Evolutionary conservation across 2,113 vertebrate genomes (phyloP).

Genomic region (Cepphus grylle): DNA sequence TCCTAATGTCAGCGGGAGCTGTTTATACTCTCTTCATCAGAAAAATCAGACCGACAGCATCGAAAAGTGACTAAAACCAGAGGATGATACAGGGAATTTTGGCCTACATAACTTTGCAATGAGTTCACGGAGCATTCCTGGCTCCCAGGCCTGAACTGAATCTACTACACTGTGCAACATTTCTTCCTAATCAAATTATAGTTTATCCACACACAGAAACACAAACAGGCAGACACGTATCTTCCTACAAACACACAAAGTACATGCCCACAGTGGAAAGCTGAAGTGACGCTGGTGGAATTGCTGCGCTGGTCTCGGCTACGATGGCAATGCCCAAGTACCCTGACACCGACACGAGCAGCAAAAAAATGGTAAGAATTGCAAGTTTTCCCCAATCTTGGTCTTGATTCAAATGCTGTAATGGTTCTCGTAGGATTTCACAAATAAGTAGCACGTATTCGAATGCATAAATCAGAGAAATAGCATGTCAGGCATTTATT

Average conservation of each 20-base stretch:
- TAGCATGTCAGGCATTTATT: background rate
- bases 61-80: background rate
- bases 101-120: slow-evolving; percentile 1
- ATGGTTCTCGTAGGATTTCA: background rate
- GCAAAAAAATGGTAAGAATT: background rate
- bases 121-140: background rate
- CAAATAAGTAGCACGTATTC: background rate
- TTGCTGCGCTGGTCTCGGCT: fast-evolving
- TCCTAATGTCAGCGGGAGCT: background rate
- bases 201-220: background rate
- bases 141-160: background rate
- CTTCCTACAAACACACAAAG: background rate
- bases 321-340: fast-evolving
- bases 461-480: background rate
- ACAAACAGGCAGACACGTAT: background rate
- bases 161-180: background rate
- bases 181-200: background rate
- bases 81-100: background rate
- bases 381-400: background rate
- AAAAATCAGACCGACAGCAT: background rate
- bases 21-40: background rate
- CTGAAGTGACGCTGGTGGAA: background rate
- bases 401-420: background rate
- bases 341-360: background rate
- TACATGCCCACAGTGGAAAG: fast-evolving